Evolutionary conservation across 2,113 vertebrate species (phyloP).

Genomic region (Plecotus auritus): DNA sequence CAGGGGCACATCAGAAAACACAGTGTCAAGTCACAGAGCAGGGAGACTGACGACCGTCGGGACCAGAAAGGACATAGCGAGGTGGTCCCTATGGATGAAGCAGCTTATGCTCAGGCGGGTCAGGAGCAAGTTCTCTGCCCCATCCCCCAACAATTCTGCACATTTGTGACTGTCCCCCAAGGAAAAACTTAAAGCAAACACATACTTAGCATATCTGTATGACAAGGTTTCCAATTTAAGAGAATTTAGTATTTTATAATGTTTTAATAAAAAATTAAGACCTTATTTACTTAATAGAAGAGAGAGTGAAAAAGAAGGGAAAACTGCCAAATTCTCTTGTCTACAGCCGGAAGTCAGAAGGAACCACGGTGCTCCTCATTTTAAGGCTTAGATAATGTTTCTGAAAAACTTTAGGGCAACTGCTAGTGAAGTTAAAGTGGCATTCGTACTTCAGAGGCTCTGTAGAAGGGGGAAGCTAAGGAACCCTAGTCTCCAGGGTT

Average conservation of each 20-base stretch:
- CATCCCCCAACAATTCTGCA: no score
- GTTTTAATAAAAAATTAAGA: not conserved
- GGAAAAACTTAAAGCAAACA: not conserved
- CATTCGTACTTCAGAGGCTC: rapidly evolving
- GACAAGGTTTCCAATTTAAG: not conserved
- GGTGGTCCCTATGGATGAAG: not conserved
- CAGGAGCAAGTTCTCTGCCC: not conserved
- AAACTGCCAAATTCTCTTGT: rapidly evolving
- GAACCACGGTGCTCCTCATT: rapidly evolving
- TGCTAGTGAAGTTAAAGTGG: not conserved
- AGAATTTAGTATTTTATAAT: not conserved
- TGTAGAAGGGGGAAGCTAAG: rapidly evolving
- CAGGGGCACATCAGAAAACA: not conserved
- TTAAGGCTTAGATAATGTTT: not conserved
- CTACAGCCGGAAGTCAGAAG: not conserved
- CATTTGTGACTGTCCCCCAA: not conserved
- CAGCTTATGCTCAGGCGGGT: not conserved
- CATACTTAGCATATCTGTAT: rapidly evolving
- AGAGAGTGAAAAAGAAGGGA: not conserved
- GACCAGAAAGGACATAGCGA: not conserved
- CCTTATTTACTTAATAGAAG: not conserved
- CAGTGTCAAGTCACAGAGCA: not conserved
- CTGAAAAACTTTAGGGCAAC: not conserved
- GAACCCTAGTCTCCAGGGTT: not conserved
- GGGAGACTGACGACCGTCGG: rapidly evolving